phyloP scores from a whole-genome alignment of 1,140 invertebrate species.

The Heterodera carotae region DNA sequence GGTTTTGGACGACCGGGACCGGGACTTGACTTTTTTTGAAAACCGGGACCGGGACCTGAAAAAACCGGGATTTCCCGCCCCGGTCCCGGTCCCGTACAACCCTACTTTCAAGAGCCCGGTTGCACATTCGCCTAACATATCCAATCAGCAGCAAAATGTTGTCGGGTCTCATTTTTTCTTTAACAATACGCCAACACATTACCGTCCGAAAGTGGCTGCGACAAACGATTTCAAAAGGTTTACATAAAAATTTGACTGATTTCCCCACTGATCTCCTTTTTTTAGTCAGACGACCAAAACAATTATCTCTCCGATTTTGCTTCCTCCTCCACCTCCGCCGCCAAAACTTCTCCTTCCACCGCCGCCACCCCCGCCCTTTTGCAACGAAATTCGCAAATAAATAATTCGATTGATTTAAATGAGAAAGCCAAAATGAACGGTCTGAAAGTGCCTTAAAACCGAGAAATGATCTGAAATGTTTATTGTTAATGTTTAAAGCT shows the following conservation, averaged over 20 bases:
- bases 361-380: not conserved
- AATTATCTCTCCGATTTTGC: not conserved
- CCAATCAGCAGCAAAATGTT: not conserved
- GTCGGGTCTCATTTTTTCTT: not conserved
- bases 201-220: not conserved
- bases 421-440: not conserved
- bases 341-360: slow-evolving; percentile 10
- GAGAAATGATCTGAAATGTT: not conserved
- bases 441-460: not conserved
- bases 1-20: no score
- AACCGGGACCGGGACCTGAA: no score
- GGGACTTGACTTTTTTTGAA: no score
- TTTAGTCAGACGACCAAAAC: not conserved
- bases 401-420: not conserved
- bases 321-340: slow-evolving; percentile 6
- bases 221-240: not conserved
- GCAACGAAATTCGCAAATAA: not conserved
- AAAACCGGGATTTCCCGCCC: no score
- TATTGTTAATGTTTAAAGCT: no score
- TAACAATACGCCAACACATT: not conserved
- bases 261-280: not conserved
- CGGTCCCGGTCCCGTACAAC: no score
- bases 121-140: not conserved
- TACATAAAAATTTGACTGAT: not conserved
- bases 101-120: not conserved